phyloP scores from a whole-genome alignment of 2,888 invertebrate species.

The Pecten maximus region DNA sequence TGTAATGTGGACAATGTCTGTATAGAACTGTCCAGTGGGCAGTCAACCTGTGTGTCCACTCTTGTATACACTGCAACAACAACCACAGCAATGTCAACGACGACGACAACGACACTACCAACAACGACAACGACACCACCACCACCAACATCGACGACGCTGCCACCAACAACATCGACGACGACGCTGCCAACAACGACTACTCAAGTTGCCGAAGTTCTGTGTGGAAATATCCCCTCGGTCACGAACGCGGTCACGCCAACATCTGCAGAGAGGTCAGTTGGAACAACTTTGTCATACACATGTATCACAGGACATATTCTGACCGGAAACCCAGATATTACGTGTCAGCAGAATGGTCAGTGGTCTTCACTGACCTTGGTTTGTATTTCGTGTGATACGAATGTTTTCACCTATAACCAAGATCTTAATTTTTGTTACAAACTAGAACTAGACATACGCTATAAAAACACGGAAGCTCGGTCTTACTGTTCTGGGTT shows the following conservation, averaged over 20 bases:
- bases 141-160: no score
- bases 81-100: no score
- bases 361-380: neutral
- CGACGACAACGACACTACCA: no score
- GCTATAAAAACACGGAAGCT: neutral
- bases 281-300: neutral
- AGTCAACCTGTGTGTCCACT: neutral
- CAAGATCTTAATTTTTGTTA: neutral
- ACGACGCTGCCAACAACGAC: neutral
- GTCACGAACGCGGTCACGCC: neutral
- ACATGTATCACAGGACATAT: neutral
- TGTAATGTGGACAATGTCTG: neutral
- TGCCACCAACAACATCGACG: neutral
- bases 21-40: neutral
- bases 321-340: neutral
- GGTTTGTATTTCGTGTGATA: neutral
- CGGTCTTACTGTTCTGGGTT: neutral
- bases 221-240: neutral
- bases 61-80: neutral
- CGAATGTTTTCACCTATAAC: neutral
- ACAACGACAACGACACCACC: neutral
- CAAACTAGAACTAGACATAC: neutral
- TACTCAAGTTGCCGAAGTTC: neutral
- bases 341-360: neutral
- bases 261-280: neutral